Base-by-base conservation (phyloP, 2,113 vertebrate species). In the Labrus mixtus region DNA sequence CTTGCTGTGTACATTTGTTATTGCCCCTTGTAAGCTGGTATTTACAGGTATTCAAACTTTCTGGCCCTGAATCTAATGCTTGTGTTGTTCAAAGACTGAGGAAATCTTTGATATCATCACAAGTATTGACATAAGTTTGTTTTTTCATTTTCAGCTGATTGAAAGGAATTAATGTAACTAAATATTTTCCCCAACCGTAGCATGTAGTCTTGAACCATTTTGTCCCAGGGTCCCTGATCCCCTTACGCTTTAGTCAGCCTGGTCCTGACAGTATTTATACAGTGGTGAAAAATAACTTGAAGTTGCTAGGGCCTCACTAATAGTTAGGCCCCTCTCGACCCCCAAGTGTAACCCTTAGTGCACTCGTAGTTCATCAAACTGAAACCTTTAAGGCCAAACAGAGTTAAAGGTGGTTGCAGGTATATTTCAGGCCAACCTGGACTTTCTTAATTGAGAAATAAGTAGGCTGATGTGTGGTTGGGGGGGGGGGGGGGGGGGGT, bases 211-310 rank as follows among this genome's bases (percentile, higher is more conserved):
- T 12, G 12, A 55, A 33, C 8, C 4, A 20, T 67, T 29, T 59
- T 51, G 11, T 36, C 11, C 4, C 10, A 2, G 3, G 8, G 11
- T 54, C 29, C 29, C 41, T 61, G 10, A 11, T 51, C 50, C 56
- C 43, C 23, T 55, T 63, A 62, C 6, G 12, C n/a, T 29, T 41
- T 25, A 33, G 1, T 64, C 19, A 23, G 37, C 9, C 23, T 16
- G 23, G 16, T 12, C 12, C n/a, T 25, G 9, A 57, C 20, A 53
- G 50, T 68, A 37, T 68, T 55, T 41, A 23, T 39, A 50, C 19
- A 43, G 19, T 36, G 59, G 15, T 72, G 19, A 61, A 22, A 46
- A 48, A 54, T 65, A 37, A 73, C 48, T 39, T 41, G 57, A 43
- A 37, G 45, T 46, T 17, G 45, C 15, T 15, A 16, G 45, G 13